A percentile compares a stretch with the other conserved stretches of the same genome.
Evolutionary conservation across 2,113 vertebrate species (phyloP).

Genomic region (Barnardius zonarius): DNA sequence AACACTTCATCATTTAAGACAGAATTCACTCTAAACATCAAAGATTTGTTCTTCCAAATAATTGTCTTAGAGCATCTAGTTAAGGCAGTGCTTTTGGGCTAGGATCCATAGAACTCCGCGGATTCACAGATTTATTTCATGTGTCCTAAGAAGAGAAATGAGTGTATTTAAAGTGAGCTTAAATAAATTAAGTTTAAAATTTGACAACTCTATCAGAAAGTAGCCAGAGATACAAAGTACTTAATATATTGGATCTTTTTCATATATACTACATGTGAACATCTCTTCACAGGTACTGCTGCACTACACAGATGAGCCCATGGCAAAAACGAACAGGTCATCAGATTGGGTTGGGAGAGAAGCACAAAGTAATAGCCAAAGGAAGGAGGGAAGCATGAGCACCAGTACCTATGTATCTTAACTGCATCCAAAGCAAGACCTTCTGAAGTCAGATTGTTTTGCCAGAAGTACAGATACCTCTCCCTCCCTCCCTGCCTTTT

Average conservation of each 20-base stretch:
- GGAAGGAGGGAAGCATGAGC: background rate
- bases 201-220: background rate
- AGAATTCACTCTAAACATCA: background rate
- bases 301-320: background rate
- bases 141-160: background rate
- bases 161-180: background rate
- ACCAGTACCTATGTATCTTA: background rate
- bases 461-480: background rate
- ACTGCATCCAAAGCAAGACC: background rate
- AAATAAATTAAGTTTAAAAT: background rate
- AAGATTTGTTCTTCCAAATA: background rate
- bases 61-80: background rate
- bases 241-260: accelerated
- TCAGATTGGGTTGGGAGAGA: background rate
- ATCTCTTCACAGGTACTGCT: background rate
- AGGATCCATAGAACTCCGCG: background rate
- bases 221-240: background rate
- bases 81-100: background rate
- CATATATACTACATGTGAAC: accelerated
- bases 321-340: background rate
- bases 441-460: background rate
- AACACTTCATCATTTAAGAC: background rate
- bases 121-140: background rate
- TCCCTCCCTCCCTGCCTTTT: background rate
- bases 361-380: background rate